Evolutionary conservation across 2,113 vertebrate genomes (phyloP), one percentile per base, ranked within the genome.

Genomic region (Gambusia affinis): DNA sequence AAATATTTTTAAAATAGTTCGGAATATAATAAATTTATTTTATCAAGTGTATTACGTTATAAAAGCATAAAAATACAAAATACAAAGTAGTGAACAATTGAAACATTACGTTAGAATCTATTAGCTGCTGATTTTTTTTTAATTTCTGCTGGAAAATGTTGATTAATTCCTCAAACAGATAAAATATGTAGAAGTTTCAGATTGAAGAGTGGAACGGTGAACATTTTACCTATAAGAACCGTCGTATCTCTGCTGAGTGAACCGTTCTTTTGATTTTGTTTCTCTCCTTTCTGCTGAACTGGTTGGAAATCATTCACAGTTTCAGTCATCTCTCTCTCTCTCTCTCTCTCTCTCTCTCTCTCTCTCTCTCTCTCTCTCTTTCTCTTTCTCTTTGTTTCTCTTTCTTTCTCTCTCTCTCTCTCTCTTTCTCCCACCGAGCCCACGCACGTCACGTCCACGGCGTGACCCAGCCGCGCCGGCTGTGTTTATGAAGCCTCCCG

Each of bases 401-500:
- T 33, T 6, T 33, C 31, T 33, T 0, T 33, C 31, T 6, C 5
- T 33, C 31, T 33, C 31, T 31, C 66, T 51, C 31, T 76, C 79
- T 64, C 33, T 15, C 63, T 73, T 51, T 73, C 67, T 60, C 79
- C 24, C 67, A 64, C 78, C 81, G 67, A 35, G 4, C 71, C 27
- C 73, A 72, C 29, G 84, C 47, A 67, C 65, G 24, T 66, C 47
- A 67, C 65, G 24, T 66, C 24, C 51, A 54, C 51, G 51, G 63
- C 81, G 60, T 85, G 86, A 87, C 82, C 78, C 76, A 79, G 31
- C 75, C 51, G 51, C 22, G 4, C 51, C 47, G 76, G 64, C 79
- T 86, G 31, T 91, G 89, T 91, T 89, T 90, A 87, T 68, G 80
- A 24, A 65, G 22, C 66, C 72, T 75, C 60, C 80, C 84, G 83